Conservation (phyloP, 2,797 vertebrate species). For the Muscicapa comitata region DNA sequence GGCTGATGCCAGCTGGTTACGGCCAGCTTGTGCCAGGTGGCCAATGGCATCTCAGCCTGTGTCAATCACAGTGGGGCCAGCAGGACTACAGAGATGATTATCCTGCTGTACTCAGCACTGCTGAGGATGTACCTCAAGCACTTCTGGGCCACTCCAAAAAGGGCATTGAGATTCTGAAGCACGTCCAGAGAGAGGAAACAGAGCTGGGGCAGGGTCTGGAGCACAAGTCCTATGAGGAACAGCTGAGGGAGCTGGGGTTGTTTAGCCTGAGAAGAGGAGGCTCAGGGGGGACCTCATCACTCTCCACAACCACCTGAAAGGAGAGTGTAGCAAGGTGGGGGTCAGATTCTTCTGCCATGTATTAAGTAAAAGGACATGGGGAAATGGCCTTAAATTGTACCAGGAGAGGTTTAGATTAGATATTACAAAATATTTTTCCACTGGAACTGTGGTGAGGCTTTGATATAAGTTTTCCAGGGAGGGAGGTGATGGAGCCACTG, state of each 20-base stretch:
- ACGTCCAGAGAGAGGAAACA: background rate
- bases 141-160: background rate
- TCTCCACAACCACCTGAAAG: background rate
- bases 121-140: background rate
- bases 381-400: background rate
- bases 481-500: background rate
- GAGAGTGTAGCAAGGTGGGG: fast-evolving
- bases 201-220: background rate
- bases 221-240: background rate
- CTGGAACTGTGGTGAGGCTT: background rate
- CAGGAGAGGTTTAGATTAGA: background rate
- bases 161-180: background rate
- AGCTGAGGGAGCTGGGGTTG: background rate
- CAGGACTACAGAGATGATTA: background rate
- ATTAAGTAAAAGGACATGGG: background rate
- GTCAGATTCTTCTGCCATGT: background rate
- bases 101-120: background rate
- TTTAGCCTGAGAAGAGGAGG: background rate
- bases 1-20: fast-evolving
- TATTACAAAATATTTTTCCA: background rate
- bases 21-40: background rate
- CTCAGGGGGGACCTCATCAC: background rate
- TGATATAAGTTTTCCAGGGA: background rate
- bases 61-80: background rate
- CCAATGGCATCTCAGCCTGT: background rate